Conservation (phyloP, 1,140 invertebrate genomes). For the Chironomus tepperi region DNA sequence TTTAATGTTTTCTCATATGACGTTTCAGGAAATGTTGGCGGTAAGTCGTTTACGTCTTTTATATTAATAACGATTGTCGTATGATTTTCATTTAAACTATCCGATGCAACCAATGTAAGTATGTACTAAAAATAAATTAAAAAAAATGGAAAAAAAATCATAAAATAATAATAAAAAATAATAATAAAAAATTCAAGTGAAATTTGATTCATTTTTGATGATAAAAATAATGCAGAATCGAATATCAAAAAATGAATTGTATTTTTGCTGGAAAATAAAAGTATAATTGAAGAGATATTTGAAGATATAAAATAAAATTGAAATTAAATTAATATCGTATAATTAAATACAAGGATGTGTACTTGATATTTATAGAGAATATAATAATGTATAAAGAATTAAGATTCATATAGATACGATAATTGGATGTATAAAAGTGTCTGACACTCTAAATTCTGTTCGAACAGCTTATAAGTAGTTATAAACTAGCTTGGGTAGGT, state of each 20-base stretch:
- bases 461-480: too few relatives aligned
- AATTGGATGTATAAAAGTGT: too few relatives aligned
- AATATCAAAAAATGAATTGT: neutral
- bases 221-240: neutral
- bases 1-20: slow-evolving; percentile 56
- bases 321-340: too few relatives aligned
- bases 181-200: neutral
- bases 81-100: slow-evolving; percentile 74
- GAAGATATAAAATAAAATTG: too few relatives aligned
- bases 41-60: slow-evolving; percentile 73
- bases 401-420: too few relatives aligned
- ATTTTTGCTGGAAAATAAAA: neutral
- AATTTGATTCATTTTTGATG: neutral
- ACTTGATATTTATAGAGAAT: too few relatives aligned
- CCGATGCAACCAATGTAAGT: slow-evolving; percentile 75
- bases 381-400: too few relatives aligned
- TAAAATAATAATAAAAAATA: neutral
- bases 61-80: slow-evolving; percentile 68
- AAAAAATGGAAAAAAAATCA: neutral
- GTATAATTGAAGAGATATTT: too few relatives aligned
- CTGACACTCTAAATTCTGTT: too few relatives aligned
- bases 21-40: slow-evolving; percentile 63
- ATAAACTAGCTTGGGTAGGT: too few relatives aligned
- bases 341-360: too few relatives aligned
- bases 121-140: slow-evolving; percentile 54